These are phyloP conservation scores for Emydoidea blandingii DNA, from an alignment of 2,797 vertebrate species.

Conservation along the genomic window DNA sequence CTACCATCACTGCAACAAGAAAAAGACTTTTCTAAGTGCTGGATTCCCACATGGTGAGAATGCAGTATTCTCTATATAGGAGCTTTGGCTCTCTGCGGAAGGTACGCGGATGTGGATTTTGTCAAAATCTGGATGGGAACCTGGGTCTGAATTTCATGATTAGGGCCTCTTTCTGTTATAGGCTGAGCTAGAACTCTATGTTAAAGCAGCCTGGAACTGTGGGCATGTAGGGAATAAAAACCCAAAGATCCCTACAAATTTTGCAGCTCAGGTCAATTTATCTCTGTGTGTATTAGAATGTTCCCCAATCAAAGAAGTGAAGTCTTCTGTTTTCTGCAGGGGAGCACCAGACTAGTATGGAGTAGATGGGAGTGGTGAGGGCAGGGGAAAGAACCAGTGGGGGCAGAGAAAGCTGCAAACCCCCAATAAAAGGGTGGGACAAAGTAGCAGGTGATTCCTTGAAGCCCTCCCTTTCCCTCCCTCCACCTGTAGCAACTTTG, in stretches of 20 bases:
- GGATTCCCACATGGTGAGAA: not conserved
- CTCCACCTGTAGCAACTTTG: not conserved
- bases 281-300: not conserved
- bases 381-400: not conserved
- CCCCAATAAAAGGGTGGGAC: not conserved
- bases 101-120: not conserved
- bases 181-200: not conserved
- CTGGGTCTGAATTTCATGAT: not conserved
- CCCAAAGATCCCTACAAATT: not conserved
- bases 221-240: not conserved
- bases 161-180: not conserved
- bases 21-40: not conserved
- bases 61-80: not conserved
- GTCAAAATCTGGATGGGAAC: not conserved
- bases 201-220: not conserved
- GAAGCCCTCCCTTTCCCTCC: not conserved
- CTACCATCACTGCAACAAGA: constrained; percentile 83
- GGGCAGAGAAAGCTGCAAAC: not conserved
- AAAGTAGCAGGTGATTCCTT: not conserved
- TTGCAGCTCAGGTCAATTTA: not conserved
- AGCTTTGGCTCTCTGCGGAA: not conserved
- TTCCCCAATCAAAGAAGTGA: not conserved
- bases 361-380: not conserved
- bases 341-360: not conserved
- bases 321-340: not conserved